Evolutionary conservation across 2,113 vertebrate species (phyloP), one percentile per base, ranked within the genome.

Genomic region (Ibidorhyncha struthersii): DNA sequence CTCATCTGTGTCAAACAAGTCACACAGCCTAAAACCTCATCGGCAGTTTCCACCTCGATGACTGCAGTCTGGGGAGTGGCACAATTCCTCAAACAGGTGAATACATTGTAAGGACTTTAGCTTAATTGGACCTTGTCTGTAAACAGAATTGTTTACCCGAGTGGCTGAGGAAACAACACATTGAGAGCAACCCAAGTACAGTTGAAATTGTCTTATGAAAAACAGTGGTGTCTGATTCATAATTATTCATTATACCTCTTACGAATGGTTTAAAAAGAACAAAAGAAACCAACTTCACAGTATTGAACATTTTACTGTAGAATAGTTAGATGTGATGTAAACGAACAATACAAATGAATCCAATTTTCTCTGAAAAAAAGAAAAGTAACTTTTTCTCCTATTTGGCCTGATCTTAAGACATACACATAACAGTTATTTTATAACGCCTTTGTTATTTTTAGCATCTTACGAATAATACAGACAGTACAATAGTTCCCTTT

Each of bases 81-180:
- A 40, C 55, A 41, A 34, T 49, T 70, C 63, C 62, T 55, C 25
- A 32, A 36, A 61, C 38, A 63, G 49, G 58, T 50, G 32, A 76
- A 41, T 14, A 17, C 26, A 6, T 69, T 82, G 63, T 63, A 53
- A 82, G 36, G 56, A 41, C 45, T 88, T 79, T 15, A n/a, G 16
- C 26, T 82, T 59, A 49, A 18, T 19, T 29, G 25, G 62, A 34
- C 91, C 49, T 19, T 80, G 84, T 95, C 89, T 82, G 21, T 73
- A 92, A 96, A 91, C 61, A 69, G n/a, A 81, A 83, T 91, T 82
- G 62, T 71, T 95, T 76, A 95, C 94, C 80, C 50, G 17, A 40
- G 45, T 13, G 22, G 56, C 62, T 36, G 74, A 73, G 70, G 73
- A 93, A 85, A 52, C 38, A 52, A 86, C 91, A 89, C 89, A 17